Conservation (phyloP, 1,140 invertebrate species). For the Lethrus apterus region DNA sequence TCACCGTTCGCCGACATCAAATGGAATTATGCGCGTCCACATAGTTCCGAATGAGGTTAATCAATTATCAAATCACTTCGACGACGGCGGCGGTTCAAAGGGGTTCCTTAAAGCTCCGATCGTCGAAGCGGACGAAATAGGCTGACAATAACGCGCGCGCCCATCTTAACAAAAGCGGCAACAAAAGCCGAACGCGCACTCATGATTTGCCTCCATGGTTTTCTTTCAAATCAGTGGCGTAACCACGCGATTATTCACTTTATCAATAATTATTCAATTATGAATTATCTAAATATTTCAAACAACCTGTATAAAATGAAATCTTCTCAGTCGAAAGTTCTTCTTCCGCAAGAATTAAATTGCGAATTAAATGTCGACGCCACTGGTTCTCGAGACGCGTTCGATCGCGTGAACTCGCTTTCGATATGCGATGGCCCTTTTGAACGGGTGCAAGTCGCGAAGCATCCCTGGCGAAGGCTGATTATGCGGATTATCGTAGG, state of each 20-base stretch:
- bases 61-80: conserved; percentile 5
- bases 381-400: not conserved
- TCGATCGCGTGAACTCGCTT: not conserved
- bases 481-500: conserved; percentile 23
- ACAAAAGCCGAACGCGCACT: not conserved
- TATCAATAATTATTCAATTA: not conserved
- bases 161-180: not conserved
- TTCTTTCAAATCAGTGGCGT: no score
- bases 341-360: not conserved
- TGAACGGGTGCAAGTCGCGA: no score
- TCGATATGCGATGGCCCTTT: no score
- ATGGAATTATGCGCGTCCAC: not conserved
- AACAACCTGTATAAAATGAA: no score
- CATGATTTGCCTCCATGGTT: no score
- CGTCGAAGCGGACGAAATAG: conserved; percentile 2
- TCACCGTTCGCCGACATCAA: no score
- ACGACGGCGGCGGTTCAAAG: not conserved
- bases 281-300: no score
- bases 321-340: no score
- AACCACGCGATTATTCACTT: not conserved
- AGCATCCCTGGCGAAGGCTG: conserved; percentile 16
- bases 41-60: conserved; percentile 7
- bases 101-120: conserved; percentile 1
- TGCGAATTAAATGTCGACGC: not conserved
- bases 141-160: not conserved